Conservation (phyloP, 64 coral and sea anemone genomes). For the Actinia tenebrosa region DNA sequence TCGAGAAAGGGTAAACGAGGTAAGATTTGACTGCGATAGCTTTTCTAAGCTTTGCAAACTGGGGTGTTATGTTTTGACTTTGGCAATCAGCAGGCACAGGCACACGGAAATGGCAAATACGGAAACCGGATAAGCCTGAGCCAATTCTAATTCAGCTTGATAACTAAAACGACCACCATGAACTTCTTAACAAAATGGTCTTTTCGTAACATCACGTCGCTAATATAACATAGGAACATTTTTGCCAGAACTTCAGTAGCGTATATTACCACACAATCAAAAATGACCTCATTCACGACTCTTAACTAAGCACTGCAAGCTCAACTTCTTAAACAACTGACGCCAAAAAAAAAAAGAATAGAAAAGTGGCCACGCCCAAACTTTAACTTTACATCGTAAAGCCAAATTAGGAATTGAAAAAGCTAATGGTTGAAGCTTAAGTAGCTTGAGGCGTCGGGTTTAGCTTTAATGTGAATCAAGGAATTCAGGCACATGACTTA, state of each 20-base stretch:
- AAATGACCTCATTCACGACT: not conserved
- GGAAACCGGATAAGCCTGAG: not conserved
- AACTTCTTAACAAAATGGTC: not conserved
- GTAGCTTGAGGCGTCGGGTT: not conserved
- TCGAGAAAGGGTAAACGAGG: not conserved
- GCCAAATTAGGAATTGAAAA: not conserved
- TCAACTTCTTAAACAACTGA: too few relatives aligned
- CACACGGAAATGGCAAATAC: not conserved
- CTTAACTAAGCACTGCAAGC: not conserved
- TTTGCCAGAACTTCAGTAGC: not conserved
- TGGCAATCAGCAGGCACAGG: not conserved
- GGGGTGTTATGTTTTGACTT: not conserved
- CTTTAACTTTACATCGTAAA: not conserved
- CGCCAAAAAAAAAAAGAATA: not conserved
- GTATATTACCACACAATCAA: not conserved
- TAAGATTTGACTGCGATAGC: not conserved
- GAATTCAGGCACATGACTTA: not conserved
- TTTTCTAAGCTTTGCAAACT: not conserved
- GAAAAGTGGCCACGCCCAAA: not conserved
- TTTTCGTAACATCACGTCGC: not conserved
- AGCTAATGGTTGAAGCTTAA: not conserved
- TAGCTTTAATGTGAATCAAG: not conserved
- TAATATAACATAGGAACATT: not conserved
- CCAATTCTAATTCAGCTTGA: not conserved
- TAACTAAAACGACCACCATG: not conserved